Evolutionary conservation across 2,797 vertebrate species (phyloP).

Genomic region (Tenualosa ilisha): DNA sequence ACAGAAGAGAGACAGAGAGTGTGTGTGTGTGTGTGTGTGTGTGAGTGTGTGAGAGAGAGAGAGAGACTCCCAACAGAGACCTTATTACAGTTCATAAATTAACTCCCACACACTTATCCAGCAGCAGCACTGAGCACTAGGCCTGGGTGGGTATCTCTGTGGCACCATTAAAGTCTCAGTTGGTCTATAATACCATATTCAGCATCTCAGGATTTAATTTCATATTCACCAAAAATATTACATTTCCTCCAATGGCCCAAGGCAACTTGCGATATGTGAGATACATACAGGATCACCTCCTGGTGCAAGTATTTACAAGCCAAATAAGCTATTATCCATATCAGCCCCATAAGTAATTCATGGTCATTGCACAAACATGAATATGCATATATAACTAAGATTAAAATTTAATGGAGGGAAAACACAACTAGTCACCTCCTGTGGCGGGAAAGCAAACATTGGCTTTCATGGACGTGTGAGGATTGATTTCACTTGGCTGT

Average conservation of each 20-base stretch:
- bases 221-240: constrained; percentile 2
- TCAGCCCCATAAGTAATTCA: constrained; percentile 57
- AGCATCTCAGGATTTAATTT: background rate
- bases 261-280: background rate
- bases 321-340: constrained; percentile 42
- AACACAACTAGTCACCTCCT: constrained; percentile 7
- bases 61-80: constrained; percentile 49
- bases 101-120: constrained; percentile 54
- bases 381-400: constrained; percentile 19
- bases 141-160: background rate
- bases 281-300: background rate
- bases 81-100: constrained; percentile 67
- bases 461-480: constrained; percentile 4
- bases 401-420: constrained; percentile 8
- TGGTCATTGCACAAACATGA: constrained; percentile 27
- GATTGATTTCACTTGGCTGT: constrained; percentile 13
- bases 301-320: background rate
- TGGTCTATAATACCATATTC: background rate
- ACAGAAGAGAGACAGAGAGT: background rate
- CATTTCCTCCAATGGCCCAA: background rate
- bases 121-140: background rate
- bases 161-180: background rate
- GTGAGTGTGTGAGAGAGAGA: background rate
- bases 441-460: background rate
- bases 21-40: too few species aligned